A percentile compares a stretch with the other conserved stretches of the same genome.
Conservation (phyloP, 2,797 vertebrate species). For the Notamacropus eugenii region DNA sequence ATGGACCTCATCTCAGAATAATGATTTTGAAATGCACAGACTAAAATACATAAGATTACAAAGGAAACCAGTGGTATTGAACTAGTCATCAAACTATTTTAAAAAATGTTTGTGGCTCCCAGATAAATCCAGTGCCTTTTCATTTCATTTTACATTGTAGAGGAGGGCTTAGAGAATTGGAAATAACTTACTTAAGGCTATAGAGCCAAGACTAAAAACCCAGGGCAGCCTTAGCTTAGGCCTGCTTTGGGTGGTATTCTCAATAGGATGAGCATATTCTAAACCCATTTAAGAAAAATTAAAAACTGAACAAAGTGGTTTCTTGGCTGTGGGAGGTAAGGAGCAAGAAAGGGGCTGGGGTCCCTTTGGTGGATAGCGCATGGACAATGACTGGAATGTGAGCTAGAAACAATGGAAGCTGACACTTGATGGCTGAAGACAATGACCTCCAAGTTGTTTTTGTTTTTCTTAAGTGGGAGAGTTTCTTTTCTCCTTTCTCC, state of each 20-base stretch:
- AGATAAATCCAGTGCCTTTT: not conserved
- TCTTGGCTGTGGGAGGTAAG: not conserved
- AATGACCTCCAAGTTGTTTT: slow-evolving; percentile 77
- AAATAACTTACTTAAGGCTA: not conserved
- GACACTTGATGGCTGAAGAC: slow-evolving; percentile 75
- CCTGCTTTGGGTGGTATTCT: not conserved
- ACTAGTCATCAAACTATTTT: not conserved
- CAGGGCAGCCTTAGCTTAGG: not conserved
- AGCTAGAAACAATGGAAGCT: slow-evolving; percentile 67
- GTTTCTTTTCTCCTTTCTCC: slow-evolving; percentile 66
- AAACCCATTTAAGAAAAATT: not conserved
- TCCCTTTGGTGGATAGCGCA: slow-evolving; percentile 31
- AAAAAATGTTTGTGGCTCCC: not conserved
- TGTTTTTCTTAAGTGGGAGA: slow-evolving; percentile 58
- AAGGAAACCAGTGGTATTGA: not conserved
- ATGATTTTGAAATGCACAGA: not conserved
- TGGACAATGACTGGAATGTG: slow-evolving; percentile 65
- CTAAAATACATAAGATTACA: not conserved
- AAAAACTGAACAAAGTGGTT: not conserved
- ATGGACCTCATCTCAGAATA: not conserved
- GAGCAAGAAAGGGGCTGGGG: slow-evolving; percentile 28
- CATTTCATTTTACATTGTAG: not conserved
- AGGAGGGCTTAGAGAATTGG: not conserved
- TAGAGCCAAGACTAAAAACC: not conserved
- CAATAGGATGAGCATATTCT: not conserved